These are phyloP conservation scores for Cnemophilus loriae DNA, from an alignment of 2,113 vertebrate genomes.

Conservation along the genomic window DNA sequence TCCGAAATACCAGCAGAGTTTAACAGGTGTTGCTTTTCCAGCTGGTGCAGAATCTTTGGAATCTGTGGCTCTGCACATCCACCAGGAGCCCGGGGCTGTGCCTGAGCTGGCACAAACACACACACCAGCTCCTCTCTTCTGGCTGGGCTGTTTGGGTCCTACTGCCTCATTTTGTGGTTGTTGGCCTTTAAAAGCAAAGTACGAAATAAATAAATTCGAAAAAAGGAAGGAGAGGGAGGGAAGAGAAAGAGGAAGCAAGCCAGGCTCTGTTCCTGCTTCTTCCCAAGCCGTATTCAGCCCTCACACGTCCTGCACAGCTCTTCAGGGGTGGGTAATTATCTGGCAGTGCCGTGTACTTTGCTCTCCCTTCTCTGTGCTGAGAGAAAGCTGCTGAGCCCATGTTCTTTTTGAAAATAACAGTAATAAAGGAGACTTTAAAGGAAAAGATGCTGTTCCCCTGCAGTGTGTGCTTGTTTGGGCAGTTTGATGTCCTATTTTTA, in stretches of 20 bases:
- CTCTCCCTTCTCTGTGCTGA: neutral
- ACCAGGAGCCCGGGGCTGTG: neutral
- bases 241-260: neutral
- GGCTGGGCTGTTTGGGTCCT: accelerated
- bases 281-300: neutral
- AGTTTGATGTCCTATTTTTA: constrained; percentile 48
- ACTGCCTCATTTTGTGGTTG: neutral
- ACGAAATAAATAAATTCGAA: neutral
- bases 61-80: neutral
- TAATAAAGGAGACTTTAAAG: neutral
- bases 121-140: neutral
- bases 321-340: neutral
- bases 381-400: neutral
- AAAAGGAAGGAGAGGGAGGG: neutral
- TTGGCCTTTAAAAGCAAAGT: neutral
- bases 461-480: constrained; percentile 21
- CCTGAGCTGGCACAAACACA: neutral
- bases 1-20: neutral
- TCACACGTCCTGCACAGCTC: neutral
- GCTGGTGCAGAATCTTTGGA: neutral
- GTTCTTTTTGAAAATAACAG: neutral
- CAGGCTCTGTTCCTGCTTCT: neutral
- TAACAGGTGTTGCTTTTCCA: neutral
- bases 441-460: neutral
- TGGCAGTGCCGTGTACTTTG: neutral